Percentiles rank a stretch among this genome's conserved stretches.
Conservation (phyloP, 2,113 vertebrate species). For the Myrmophylax atrothorax region DNA sequence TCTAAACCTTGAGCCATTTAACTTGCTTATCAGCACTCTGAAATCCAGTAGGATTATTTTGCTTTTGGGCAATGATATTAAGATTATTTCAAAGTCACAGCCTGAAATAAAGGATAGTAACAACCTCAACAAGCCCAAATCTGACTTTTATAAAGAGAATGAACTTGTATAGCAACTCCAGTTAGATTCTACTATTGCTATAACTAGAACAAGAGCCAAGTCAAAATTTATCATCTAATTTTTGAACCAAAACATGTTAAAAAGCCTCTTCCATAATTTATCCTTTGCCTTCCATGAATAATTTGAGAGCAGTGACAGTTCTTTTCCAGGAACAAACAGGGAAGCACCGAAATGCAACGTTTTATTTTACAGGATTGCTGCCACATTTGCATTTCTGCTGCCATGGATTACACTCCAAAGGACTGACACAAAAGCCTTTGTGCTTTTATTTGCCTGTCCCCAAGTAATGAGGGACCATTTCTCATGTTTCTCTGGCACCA, state of each 20-base stretch:
- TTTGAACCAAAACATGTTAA: background rate
- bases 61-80: background rate
- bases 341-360: background rate
- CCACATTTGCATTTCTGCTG: background rate
- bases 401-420: background rate
- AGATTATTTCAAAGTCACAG: background rate
- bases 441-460: background rate
- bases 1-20: background rate
- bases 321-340: background rate
- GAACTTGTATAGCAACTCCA: background rate
- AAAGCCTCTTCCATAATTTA: constrained; percentile 54
- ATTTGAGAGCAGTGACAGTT: constrained; percentile 32
- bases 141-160: background rate
- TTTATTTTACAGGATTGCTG: background rate
- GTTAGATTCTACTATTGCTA: background rate
- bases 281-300: constrained; percentile 3
- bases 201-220: background rate
- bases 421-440: background rate
- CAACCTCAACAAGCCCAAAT: background rate
- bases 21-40: background rate
- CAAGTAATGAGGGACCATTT: background rate
- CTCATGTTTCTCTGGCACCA: background rate
- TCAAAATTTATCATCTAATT: background rate
- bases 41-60: background rate
- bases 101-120: background rate